Base-by-base conservation (phyloP, 35 echinoderm and acorn worm species). In the Apostichopus japonicus region DNA sequence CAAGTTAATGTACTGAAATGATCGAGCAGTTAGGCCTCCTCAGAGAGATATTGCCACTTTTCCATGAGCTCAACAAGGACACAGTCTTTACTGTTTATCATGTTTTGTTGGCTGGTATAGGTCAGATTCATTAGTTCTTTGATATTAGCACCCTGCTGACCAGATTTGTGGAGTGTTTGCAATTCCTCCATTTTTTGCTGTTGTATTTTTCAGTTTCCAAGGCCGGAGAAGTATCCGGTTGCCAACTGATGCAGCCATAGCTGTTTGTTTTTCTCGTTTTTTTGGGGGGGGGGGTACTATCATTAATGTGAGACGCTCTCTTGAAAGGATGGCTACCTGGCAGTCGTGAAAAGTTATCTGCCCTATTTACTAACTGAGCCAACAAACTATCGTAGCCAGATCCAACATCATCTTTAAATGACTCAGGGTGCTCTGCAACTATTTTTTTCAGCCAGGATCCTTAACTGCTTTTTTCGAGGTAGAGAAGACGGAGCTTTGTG, bases 51-150 rank as follows among this genome's bases (percentile, higher is more conserved):
- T 80, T 0, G 25, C 4, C 19, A 80, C 78, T 80, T 80, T 33
- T 80, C 25, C 78, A 80, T 80, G 1, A 23, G 19, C 11, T 8
- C 25, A 25, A 23, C 51, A 27, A 80, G 78, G 33, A 16, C 62
- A 65, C 62, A 80, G 78, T 80, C 78, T 25, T 80, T 80, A 80
- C 78, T 80, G 25, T 80, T 80, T 54, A 80, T 80, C 78, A 80
- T 80, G n/a, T 6, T 80, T 80, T 23, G 4, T 13, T 25, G 78
- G 78, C 78, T 80, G 23, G 51, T 80, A 25, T 80, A 23, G 51
- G 78, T 80, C 23, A 80, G 78, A 80, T 80, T 52, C 78, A 80
- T 80, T 80, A 80, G 78, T 80, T 80, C 78, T 33, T 80, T 80
- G 19, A 80, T 80, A 80, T 44, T 80, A 13, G 25, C 78, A 80